Evolutionary conservation across 2,113 vertebrate species (phyloP).

Genomic region (Phoenicopterus ruber): DNA sequence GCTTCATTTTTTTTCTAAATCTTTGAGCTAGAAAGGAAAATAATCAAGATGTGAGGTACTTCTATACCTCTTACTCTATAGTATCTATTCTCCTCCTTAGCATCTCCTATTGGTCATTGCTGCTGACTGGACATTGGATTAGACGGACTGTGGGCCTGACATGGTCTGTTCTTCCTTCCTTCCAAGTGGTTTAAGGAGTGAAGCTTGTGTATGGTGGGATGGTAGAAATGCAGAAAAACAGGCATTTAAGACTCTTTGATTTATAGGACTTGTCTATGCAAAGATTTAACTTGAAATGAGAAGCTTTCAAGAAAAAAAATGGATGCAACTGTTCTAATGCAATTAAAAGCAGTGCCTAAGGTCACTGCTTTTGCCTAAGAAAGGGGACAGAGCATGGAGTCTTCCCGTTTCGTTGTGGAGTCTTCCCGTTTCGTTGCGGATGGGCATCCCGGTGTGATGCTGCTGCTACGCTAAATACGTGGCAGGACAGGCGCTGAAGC

Average conservation of each 20-base stretch:
- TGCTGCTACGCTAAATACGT: background rate
- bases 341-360: background rate
- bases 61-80: background rate
- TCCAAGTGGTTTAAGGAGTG: background rate
- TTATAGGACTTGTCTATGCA: background rate
- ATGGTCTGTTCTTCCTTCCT: background rate
- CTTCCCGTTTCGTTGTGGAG: background rate
- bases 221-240: background rate
- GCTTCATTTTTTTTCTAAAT: background rate
- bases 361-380: background rate
- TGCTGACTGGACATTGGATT: background rate
- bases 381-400: background rate
- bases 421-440: background rate
- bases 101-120: background rate
- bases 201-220: background rate
- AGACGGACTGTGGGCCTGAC: background rate
- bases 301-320: background rate
- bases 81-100: background rate
- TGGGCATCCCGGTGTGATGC: background rate
- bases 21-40: background rate
- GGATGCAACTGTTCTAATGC: background rate
- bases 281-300: background rate
- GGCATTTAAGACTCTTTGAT: background rate
- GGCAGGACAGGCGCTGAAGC: background rate
- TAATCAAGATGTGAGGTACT: background rate